phyloP scores from a whole-genome alignment of 2,888 invertebrate species.

The Allophyes oxyacanthae region DNA sequence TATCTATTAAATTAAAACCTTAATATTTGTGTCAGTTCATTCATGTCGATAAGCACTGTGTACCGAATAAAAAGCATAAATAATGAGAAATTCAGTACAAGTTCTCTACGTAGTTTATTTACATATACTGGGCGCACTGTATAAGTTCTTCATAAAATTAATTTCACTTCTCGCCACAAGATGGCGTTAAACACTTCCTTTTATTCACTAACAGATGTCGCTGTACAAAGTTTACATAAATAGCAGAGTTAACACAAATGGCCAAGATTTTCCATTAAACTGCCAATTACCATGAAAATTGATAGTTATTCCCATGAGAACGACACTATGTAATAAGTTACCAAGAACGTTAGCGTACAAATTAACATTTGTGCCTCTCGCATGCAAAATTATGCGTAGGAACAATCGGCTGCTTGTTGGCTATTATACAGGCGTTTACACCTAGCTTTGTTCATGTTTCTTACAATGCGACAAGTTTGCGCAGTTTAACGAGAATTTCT shows the following conservation, averaged over 20 bases:
- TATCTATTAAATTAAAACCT: too few species aligned
- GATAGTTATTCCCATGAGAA: conserved; percentile 51
- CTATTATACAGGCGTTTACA: conserved; percentile 29
- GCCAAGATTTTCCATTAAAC: conserved; percentile 36
- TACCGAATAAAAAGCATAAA: too few species aligned
- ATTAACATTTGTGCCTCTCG: conserved; percentile 43
- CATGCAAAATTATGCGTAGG: conserved; percentile 34
- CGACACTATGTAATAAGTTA: conserved; percentile 37
- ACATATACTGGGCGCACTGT: too few species aligned
- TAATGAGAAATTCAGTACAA: too few species aligned
- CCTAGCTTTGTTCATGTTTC: conserved; percentile 22
- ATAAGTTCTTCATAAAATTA: too few species aligned
- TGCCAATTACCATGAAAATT: conserved; percentile 44
- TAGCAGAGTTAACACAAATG: conserved; percentile 9
- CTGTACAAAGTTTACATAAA: conserved; percentile 23
- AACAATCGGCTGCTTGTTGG: conserved; percentile 34
- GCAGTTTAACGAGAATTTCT: conserved; percentile 6
- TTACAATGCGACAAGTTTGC: conserved; percentile 10
- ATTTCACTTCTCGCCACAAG: conserved; percentile 4
- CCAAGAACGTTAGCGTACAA: conserved; percentile 37
- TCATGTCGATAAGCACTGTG: too few species aligned
- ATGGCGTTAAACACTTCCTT: conserved; percentile 29
- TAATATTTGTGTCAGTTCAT: too few species aligned
- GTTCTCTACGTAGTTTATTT: too few species aligned
- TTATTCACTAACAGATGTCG: conserved; percentile 24